Percentiles rank a stretch among this genome's conserved stretches.
These are phyloP conservation scores for Neoniphon sammara DNA, from an alignment of 2,797 vertebrate genomes.

Conservation along the genomic window DNA sequence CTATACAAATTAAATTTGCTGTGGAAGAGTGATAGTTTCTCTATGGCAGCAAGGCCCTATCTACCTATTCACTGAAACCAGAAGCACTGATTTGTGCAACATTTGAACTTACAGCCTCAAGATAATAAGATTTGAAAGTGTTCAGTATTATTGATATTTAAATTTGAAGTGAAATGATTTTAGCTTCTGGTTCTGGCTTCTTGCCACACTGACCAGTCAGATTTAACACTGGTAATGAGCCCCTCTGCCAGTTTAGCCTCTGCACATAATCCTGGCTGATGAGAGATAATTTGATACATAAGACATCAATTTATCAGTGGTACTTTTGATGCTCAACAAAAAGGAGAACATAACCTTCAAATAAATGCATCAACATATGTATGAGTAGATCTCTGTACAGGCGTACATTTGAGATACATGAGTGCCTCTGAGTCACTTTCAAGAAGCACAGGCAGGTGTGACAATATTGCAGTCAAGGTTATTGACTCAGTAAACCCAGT, in stretches of 20 bases:
- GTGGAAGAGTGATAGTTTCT: background rate
- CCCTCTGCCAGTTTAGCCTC: no score
- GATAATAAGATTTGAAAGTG: background rate
- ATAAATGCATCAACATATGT: background rate
- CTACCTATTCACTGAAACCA: no score
- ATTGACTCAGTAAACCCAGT: conserved; percentile 13
- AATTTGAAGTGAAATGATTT: background rate
- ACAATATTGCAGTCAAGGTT: background rate
- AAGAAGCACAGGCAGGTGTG: background rate
- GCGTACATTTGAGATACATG: background rate
- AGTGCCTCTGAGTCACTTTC: background rate
- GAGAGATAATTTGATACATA: background rate
- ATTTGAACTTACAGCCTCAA: background rate
- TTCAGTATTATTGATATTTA: background rate
- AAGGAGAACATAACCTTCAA: background rate
- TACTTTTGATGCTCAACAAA: background rate
- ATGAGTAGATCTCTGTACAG: background rate
- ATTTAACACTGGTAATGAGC: no score
- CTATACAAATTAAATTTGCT: conserved; percentile 1
- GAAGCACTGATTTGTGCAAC: no score
- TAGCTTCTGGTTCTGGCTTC: background rate
- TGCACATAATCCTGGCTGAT: background rate
- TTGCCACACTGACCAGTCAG: background rate
- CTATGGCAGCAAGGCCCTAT: no score
- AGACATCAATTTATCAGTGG: background rate